Evolutionary conservation across 1,140 invertebrate genomes (phyloP).

Genomic region (Lepeophtheirus salmonis): DNA sequence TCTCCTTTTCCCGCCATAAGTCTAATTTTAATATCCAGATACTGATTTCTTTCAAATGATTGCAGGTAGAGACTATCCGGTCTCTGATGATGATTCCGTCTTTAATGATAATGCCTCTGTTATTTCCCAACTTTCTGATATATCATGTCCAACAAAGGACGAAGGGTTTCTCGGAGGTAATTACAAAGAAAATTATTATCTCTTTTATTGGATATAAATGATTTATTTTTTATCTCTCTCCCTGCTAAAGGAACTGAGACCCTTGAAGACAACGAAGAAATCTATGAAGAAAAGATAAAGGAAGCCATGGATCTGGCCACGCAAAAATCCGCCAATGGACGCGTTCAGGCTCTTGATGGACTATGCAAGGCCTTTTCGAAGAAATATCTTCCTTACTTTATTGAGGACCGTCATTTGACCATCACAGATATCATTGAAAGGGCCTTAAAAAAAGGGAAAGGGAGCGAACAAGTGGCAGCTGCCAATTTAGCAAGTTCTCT

Average conservation of each 20-base stretch:
- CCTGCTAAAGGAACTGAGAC: slow-evolving; percentile 19
- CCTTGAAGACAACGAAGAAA: slow-evolving; percentile 37
- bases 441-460: slow-evolving; percentile 56
- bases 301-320: slow-evolving; percentile 64
- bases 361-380: slow-evolving; percentile 53
- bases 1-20: too few species aligned
- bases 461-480: slow-evolving; percentile 54
- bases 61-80: background rate
- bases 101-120: slow-evolving; percentile 17
- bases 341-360: slow-evolving; percentile 47
- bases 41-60: background rate
- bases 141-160: background rate
- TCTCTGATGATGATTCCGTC: slow-evolving; percentile 16
- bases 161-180: background rate
- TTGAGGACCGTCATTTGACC: slow-evolving; percentile 42
- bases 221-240: too few species aligned
- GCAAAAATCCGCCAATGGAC: slow-evolving; percentile 61
- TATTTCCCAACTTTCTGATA: slow-evolving; percentile 5
- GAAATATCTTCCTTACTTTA: slow-evolving; percentile 25
- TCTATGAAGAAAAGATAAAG: slow-evolving; percentile 68
- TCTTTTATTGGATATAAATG: too few species aligned
- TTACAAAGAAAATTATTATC: too few species aligned
- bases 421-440: slow-evolving; percentile 57
- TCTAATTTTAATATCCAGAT: too few species aligned
- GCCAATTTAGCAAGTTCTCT: slow-evolving; percentile 55